phyloP scores from a whole-genome alignment of 2,797 vertebrate species.

The Sebastes ruberrimus region DNA sequence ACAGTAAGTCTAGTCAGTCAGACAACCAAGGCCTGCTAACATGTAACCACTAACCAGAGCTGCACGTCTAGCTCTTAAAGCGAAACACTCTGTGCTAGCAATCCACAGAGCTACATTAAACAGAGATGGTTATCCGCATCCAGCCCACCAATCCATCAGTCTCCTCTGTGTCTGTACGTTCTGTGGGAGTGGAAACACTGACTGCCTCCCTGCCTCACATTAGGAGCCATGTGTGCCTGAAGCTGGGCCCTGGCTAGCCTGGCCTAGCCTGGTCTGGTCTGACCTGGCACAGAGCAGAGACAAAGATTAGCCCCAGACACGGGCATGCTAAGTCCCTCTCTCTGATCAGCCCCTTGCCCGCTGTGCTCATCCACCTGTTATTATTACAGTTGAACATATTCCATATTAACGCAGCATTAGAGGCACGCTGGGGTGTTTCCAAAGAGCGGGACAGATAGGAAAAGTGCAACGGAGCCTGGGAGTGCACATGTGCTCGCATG shows the following conservation, averaged over 20 bases:
- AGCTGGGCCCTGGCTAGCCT: constrained; percentile 23
- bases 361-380: constrained; percentile 70
- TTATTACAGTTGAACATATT: constrained; percentile 67
- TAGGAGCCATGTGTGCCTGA: constrained; percentile 29
- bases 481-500: constrained; percentile 47
- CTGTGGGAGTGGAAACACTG: constrained; percentile 66
- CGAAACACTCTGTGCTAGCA: background rate
- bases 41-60: constrained; percentile 8
- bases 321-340: constrained; percentile 28
- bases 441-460: constrained; percentile 29
- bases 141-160: constrained; percentile 49
- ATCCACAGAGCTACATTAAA: constrained; percentile 38
- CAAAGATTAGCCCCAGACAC: constrained; percentile 44
- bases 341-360: constrained; percentile 48
- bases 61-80: constrained; percentile 10
- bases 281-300: constrained; percentile 40
- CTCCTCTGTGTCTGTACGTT: constrained; percentile 48
- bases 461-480: constrained; percentile 27
- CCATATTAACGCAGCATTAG: constrained; percentile 47
- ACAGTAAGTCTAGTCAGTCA: background rate
- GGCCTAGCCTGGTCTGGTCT: constrained; percentile 29
- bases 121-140: constrained; percentile 41
- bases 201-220: constrained; percentile 38
- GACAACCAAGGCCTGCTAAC: background rate
- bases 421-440: constrained; percentile 17